Evolutionary conservation across 1,140 invertebrate genomes (phyloP).

Genomic region (Amyelois transitella): DNA sequence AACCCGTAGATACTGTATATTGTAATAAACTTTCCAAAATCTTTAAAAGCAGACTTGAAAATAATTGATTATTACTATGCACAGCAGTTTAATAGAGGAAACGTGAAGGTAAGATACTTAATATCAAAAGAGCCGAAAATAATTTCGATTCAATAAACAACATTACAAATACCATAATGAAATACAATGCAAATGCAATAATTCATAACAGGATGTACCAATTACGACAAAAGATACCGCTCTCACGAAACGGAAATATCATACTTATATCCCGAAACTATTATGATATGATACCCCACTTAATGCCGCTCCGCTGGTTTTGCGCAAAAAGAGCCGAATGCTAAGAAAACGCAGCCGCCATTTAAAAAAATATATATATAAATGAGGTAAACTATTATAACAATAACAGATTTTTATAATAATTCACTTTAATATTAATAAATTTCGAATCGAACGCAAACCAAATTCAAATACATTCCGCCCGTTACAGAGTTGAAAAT

Average conservation of each 20-base stretch:
- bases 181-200: background rate
- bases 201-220: conserved; percentile 2
- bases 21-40: too few relatives aligned
- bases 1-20: too few relatives aligned
- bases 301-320: conserved; percentile 42
- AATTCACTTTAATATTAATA: background rate
- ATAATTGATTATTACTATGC: too few relatives aligned
- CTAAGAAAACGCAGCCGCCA: conserved; percentile 11
- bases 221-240: conserved; percentile 32
- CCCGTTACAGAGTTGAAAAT: background rate
- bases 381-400: conserved; percentile 10
- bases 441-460: background rate
- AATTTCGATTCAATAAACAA: too few relatives aligned
- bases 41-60: too few relatives aligned
- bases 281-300: conserved; percentile 39
- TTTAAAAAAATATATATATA: conserved; percentile 34
- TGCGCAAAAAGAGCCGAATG: conserved; percentile 44
- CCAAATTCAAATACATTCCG: background rate
- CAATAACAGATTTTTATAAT: conserved; percentile 9
- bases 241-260: conserved; percentile 52
- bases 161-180: background rate
- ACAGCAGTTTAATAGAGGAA: too few relatives aligned
- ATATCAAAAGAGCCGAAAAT: too few relatives aligned
- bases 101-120: too few relatives aligned
- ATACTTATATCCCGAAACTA: conserved; percentile 48